Evolutionary conservation across 2,888 invertebrate genomes (phyloP).

Genomic region (Erebia epiphron): DNA sequence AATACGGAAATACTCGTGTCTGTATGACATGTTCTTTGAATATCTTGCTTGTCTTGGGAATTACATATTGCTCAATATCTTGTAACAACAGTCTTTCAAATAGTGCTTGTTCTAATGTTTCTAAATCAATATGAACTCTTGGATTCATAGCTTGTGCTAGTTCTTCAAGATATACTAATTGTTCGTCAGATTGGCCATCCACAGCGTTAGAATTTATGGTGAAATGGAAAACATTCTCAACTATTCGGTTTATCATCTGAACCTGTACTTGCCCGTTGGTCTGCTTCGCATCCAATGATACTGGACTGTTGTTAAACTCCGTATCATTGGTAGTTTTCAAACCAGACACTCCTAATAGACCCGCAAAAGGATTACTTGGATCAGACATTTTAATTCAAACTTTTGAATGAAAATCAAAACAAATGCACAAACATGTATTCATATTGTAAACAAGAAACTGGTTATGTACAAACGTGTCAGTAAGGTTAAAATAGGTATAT

Average conservation of each 20-base stretch:
- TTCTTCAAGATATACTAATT: slow-evolving; percentile 86
- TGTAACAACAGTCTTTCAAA: slow-evolving; percentile 89
- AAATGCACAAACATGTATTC: slow-evolving; percentile 35
- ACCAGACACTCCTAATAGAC: slow-evolving; percentile 64
- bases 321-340: slow-evolving; percentile 50
- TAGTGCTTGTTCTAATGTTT: slow-evolving; percentile 88
- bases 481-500: not conserved
- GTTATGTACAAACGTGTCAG: not conserved
- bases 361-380: slow-evolving; percentile 73
- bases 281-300: slow-evolving; percentile 52
- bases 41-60: slow-evolving; percentile 66
- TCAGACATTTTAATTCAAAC: slow-evolving; percentile 63
- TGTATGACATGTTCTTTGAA: slow-evolving; percentile 80
- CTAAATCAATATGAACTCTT: slow-evolving; percentile 81
- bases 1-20: slow-evolving; percentile 86
- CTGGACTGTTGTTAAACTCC: slow-evolving; percentile 50
- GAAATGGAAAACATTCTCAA: slow-evolving; percentile 89
- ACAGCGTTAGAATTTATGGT: slow-evolving; percentile 83
- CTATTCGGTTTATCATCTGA: slow-evolving; percentile 76
- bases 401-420: slow-evolving; percentile 36
- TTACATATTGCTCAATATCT: slow-evolving; percentile 78
- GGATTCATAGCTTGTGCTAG: slow-evolving; percentile 78
- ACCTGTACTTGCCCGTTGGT: slow-evolving; percentile 55
- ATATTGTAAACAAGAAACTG: slow-evolving; percentile 35
- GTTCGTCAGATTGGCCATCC: slow-evolving; percentile 57